phyloP scores from a whole-genome alignment of 1,140 invertebrate genomes.

The Platyura marginata region DNA sequence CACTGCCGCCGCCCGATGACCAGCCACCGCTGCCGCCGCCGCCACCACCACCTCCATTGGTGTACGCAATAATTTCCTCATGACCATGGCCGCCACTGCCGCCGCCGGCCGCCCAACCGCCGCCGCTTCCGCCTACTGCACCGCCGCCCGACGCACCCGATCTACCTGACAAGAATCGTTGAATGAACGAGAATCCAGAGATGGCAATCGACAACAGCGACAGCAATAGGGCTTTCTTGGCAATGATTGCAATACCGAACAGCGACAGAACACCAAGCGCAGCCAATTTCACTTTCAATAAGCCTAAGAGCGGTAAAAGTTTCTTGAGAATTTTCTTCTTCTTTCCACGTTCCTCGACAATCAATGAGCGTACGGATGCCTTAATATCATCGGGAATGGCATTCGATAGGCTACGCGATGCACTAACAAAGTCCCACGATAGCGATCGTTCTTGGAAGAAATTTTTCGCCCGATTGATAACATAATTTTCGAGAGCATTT shows the following conservation, averaged over 20 bases:
- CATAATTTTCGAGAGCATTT: slow-evolving; percentile 36
- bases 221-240: slow-evolving; percentile 44
- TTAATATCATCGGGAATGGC: slow-evolving; percentile 31
- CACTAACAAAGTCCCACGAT: slow-evolving; percentile 31
- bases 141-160: slow-evolving; percentile 17
- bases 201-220: slow-evolving; percentile 40
- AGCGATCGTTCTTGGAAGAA: slow-evolving; percentile 38
- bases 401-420: slow-evolving; percentile 29
- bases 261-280: slow-evolving; percentile 32
- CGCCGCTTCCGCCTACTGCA: slow-evolving; percentile 13
- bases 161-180: slow-evolving; percentile 23
- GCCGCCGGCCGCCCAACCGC: slow-evolving; percentile 18
- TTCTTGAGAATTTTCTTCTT: slow-evolving; percentile 39
- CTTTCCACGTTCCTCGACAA: slow-evolving; percentile 40
- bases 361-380: slow-evolving; percentile 30
- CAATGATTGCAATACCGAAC: slow-evolving; percentile 37
- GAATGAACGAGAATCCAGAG: slow-evolving; percentile 35
- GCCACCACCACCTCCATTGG: slow-evolving; percentile 7
- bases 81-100: slow-evolving; percentile 14
- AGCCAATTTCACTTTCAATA: slow-evolving; percentile 38
- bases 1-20: slow-evolving; percentile 17
- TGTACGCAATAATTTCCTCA: slow-evolving; percentile 3
- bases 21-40: slow-evolving; percentile 12
- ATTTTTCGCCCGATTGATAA: slow-evolving; percentile 29
- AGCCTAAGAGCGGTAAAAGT: slow-evolving; percentile 35